Base-by-base conservation (phyloP, 2,113 vertebrate genomes). In the Pelvicachromis taeniatus region DNA sequence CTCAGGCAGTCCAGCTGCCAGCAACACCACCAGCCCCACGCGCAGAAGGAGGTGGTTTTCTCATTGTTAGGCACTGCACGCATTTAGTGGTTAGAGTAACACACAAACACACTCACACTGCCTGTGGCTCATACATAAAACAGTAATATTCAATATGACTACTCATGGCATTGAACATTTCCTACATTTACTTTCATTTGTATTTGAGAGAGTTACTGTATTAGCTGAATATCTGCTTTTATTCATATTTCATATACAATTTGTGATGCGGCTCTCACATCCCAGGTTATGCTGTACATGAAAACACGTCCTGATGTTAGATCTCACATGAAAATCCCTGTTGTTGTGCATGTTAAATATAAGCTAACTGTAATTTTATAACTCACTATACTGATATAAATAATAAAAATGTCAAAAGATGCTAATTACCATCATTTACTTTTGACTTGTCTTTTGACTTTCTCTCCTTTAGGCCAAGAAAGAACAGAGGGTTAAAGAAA, bases 21-120 rank as follows among this genome's bases (percentile, higher is more conserved):
- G 91, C 84, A 93, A 88, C 86, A 96, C 93, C 21, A 92, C 31
- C 92, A 97, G 97, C 21, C 97, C 97, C 9, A 90, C 95, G 45
- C 95, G 97, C 90, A 96, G 97, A 40, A 96, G 97, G 91, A 98
- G 98, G 99, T 99, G 89, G 90, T 93, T 7, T 21, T 11, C 61
- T 65, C 84, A 79, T 94, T 91, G 87, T 87, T 82, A 84, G 56
- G 77, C 91, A 12, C 40, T 52, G 78, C 70, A 75, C 10, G 17
- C 26, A 13, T n/a, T 52, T 31, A 75, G 45, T 52, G 26, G 70
- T 80, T 78, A 31, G n/a, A 68, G 54, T 42, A 75, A 81, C 81
- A 83, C 85, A 23, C 14, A 48, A 33, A 65, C 12, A 40, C 68
- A 26, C 65, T 80, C 63, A 65, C 79, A 70, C 4, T 45, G 14